Base-by-base conservation (phyloP, 2,888 invertebrate species). In the Plagiodera versicolora region DNA sequence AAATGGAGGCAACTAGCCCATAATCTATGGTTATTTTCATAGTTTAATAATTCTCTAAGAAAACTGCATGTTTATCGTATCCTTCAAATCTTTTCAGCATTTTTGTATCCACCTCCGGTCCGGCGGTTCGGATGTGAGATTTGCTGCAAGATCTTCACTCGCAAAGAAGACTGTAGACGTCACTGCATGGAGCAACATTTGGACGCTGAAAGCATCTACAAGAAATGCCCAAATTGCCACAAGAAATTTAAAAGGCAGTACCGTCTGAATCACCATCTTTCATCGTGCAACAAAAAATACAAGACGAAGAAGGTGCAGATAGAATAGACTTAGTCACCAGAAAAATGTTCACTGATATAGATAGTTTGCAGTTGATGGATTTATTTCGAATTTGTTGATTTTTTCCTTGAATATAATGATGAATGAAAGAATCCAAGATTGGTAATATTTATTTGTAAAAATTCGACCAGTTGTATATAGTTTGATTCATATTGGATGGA, bases 321-420 rank as follows among this genome's bases (percentile, higher is more conserved):
- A 83, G 67, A 85, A 85, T 72, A 79, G 86, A 67, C 81, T 80
- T 55, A 81, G 3, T 24, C n/a, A n/a, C n/a, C n/a, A n/a, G n/a
- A n/a, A n/a, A n/a, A n/a, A n/a, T n/a, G n/a, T n/a, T n/a, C n/a
- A n/a, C n/a, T n/a, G n/a, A n/a, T n/a, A n/a, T n/a, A n/a, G n/a
- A n/a, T n/a, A n/a, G n/a, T n/a, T n/a, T n/a, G n/a, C n/a, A n/a
- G n/a, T n/a, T n/a, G n/a, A n/a, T n/a, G n/a, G n/a, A n/a, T n/a
- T n/a, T n/a, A n/a, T n/a, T n/a, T n/a, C n/a, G n/a, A n/a, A n/a
- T n/a, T n/a, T n/a, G n/a, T n/a, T n/a, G n/a, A n/a, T n/a, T n/a
- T n/a, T n/a, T n/a, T n/a, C n/a, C n/a, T n/a, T n/a, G n/a, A n/a
- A n/a, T n/a, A n/a, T n/a, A n/a, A n/a, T n/a, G n/a, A n/a, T n/a